A percentile compares a stretch with the other conserved stretches of the same genome.
Conservation (phyloP, 2,797 vertebrate species). For the Gambusia yucatana region DNA sequence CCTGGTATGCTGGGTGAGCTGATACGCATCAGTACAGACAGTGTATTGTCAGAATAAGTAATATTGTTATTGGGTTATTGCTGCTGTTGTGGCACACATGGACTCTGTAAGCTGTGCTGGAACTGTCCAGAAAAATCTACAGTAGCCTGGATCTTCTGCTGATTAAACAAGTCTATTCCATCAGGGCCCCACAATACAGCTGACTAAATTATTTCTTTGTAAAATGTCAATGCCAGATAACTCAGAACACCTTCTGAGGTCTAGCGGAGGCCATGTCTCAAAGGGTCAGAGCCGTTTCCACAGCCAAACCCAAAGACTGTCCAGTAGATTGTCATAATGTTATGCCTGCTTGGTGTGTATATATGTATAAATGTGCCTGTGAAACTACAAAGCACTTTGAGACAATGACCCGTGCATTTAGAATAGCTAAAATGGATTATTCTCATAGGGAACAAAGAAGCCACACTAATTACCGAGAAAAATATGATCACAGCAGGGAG, state of each 20-base stretch:
- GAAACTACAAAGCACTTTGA: conserved; percentile 35
- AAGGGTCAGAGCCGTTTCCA: background rate
- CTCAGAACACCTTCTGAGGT: background rate
- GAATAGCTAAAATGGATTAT: conserved; percentile 49
- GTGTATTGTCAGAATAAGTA: background rate
- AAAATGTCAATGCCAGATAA: background rate
- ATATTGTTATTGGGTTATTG: background rate
- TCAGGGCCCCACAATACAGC: background rate
- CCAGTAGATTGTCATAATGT: background rate
- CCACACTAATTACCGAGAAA: conserved; percentile 67
- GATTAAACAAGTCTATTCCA: background rate
- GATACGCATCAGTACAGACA: background rate
- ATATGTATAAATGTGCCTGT: background rate
- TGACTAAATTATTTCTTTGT: background rate
- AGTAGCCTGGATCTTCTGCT: background rate
- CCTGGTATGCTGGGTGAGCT: background rate
- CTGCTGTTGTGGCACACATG: background rate
- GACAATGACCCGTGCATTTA: conserved; percentile 42
- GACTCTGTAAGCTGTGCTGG: background rate
- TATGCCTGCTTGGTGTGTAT: background rate
- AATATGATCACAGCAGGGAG: conserved; percentile 69
- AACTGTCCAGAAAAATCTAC: background rate
- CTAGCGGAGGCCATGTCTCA: background rate
- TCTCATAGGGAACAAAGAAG: conserved; percentile 65
- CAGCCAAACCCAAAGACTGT: background rate